Evolutionary conservation across 2,888 invertebrate species (phyloP).

Genomic region (Caenorhabditis zanzibari): DNA sequence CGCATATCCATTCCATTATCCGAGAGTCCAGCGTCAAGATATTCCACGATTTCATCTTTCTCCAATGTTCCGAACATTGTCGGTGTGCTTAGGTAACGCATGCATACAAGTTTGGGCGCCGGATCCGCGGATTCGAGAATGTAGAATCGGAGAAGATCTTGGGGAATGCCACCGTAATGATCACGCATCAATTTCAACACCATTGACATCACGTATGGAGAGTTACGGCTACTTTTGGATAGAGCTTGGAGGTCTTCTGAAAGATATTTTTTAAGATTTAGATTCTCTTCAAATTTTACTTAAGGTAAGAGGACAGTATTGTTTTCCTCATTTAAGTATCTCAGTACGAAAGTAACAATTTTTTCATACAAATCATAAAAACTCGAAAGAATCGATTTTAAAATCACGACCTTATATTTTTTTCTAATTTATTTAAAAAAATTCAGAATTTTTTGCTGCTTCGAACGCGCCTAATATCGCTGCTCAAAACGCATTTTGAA

Average conservation of each 20-base stretch:
- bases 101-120: conserved; percentile 36
- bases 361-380: too few species aligned
- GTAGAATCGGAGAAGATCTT: conserved; percentile 20
- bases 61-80: conserved; percentile 14
- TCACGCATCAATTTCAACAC: conserved; percentile 44
- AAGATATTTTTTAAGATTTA: too few species aligned
- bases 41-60: conserved; percentile 6
- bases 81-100: conserved; percentile 26
- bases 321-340: too few species aligned
- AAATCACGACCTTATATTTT: too few species aligned
- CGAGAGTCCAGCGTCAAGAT: conserved; percentile 12
- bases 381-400: too few species aligned
- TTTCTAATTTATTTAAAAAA: too few species aligned
- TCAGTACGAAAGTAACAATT: too few species aligned
- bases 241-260: conserved; percentile 49
- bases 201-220: conserved; percentile 34
- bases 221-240: neutral
- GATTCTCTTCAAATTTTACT: too few species aligned
- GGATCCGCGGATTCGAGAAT: conserved; percentile 37
- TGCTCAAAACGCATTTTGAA: too few species aligned
- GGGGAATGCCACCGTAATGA: conserved; percentile 55
- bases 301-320: too few species aligned
- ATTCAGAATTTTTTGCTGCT: too few species aligned
- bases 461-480: too few species aligned
- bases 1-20: conserved; percentile 26